Percentiles rank a stretch among this genome's conserved stretches.
Conservation (phyloP, 2,888 invertebrate species). For the Balanococcus diminutus region DNA sequence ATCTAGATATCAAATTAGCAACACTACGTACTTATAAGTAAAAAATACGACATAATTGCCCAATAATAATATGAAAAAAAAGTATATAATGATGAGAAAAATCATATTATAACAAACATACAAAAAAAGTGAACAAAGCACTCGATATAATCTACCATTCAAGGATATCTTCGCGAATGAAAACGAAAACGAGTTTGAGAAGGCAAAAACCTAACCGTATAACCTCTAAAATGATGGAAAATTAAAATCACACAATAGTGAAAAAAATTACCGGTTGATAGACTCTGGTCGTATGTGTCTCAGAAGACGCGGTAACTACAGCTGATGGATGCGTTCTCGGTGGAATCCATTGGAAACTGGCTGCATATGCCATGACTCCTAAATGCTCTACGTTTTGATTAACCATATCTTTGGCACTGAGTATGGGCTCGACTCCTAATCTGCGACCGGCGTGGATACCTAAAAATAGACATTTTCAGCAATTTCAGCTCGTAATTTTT, state of each 20-base stretch:
- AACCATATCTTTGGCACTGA: slow-evolving; percentile 92
- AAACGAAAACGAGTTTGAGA: slow-evolving; percentile 18
- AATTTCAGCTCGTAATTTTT: neutral
- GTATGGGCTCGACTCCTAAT: slow-evolving; percentile 84
- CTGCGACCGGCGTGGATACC: slow-evolving; percentile 69
- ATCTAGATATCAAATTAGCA: neutral
- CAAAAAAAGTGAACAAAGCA: neutral
- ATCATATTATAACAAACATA: neutral
- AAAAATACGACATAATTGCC: neutral
- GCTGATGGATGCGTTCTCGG: slow-evolving; percentile 84
- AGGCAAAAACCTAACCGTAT: neutral
- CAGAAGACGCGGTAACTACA: slow-evolving; percentile 77
- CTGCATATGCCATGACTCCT: slow-evolving; percentile 96
- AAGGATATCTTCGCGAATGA: neutral
- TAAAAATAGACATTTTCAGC: slow-evolving; percentile 59
- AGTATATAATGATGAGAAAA: slow-evolving; percentile 11
- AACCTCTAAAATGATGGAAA: slow-evolving; percentile 20
- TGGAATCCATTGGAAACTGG: slow-evolving; percentile 87
- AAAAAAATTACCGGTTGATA: slow-evolving; percentile 75
- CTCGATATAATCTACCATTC: slow-evolving; percentile 29
- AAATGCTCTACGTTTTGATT: slow-evolving; percentile 94
- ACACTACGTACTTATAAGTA: neutral
- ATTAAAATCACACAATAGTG: neutral
- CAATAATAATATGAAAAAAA: neutral
- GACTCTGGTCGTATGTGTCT: slow-evolving; percentile 83